Evolutionary conservation across 2,113 vertebrate genomes (phyloP).

Genomic region (Calypte anna): DNA sequence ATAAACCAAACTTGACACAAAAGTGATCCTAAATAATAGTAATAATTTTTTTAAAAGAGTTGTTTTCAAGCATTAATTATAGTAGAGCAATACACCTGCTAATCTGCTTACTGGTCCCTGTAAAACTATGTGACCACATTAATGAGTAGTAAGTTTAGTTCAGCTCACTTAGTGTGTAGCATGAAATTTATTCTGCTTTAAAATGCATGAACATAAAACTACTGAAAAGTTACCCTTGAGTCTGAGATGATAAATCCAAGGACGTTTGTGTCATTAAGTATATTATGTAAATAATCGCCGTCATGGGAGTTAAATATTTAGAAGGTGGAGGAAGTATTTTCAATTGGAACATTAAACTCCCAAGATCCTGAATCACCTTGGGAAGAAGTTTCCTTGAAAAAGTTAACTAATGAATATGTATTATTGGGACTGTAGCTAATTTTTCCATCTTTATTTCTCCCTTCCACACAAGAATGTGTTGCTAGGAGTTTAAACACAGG

Average conservation of each 20-base stretch:
- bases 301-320: constrained; percentile 14
- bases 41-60: background rate
- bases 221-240: background rate
- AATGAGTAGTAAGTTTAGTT: background rate
- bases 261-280: background rate
- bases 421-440: background rate
- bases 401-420: constrained; percentile 2
- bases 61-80: background rate
- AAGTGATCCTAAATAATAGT: background rate
- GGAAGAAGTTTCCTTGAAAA: background rate
- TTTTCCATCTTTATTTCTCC: background rate
- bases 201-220: background rate
- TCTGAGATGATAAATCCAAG: background rate
- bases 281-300: constrained; percentile 39
- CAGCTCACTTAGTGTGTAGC: background rate
- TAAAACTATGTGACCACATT: rapidly evolving
- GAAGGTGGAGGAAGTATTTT: background rate
- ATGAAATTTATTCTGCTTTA: background rate
- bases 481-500: background rate
- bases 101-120: background rate
- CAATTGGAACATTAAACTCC: background rate
- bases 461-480: background rate
- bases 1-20: background rate
- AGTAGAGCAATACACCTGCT: background rate
- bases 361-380: background rate